phyloP scores from a whole-genome alignment of 2,113 vertebrate genomes.

The Apteryx owenii region DNA sequence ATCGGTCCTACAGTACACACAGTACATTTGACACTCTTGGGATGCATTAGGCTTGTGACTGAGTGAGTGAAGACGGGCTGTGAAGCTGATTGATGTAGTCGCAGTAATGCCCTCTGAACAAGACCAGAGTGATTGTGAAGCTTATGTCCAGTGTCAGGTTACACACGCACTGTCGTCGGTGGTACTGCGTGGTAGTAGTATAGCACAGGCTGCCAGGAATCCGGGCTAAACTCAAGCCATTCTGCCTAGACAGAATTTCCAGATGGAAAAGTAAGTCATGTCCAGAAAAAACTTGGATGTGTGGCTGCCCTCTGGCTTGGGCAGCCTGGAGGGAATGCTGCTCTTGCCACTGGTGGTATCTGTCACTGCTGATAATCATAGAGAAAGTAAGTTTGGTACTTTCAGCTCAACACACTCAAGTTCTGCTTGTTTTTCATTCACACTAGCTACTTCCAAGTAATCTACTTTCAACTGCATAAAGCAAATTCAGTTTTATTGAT shows the following conservation, averaged over 20 bases:
- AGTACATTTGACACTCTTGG: neutral
- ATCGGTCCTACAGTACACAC: accelerated
- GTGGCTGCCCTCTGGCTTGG: accelerated
- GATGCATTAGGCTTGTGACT: neutral
- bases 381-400: neutral
- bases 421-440: neutral
- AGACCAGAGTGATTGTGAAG: neutral
- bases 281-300: neutral
- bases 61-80: neutral
- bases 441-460: neutral
- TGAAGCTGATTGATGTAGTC: neutral
- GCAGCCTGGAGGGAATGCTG: neutral
- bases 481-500: neutral
- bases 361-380: neutral
- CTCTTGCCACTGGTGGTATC: neutral
- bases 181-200: neutral
- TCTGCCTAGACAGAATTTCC: neutral
- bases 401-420: neutral
- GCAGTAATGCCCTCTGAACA: neutral
- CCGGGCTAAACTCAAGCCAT: neutral
- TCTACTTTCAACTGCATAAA: neutral
- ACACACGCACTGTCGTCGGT: accelerated
- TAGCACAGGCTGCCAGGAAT: neutral
- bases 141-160: neutral
- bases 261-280: neutral